Base-by-base conservation (phyloP, 2,888 invertebrate genomes). In the Folsomia manolachei region DNA sequence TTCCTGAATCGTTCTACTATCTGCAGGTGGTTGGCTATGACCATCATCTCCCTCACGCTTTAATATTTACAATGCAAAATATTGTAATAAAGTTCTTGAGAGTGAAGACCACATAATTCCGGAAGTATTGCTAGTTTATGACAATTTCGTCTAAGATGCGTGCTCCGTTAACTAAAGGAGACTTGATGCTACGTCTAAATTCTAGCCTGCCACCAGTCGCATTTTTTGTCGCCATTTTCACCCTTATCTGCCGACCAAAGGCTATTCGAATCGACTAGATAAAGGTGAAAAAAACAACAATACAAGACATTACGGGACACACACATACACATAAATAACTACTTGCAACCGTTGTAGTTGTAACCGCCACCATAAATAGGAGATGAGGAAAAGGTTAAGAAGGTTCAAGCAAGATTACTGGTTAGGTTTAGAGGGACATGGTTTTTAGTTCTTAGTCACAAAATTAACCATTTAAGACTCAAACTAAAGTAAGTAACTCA, bases 41-140 rank as follows among this genome's bases (percentile, higher is more conserved):
- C 64, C 75, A 62, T 71, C 69, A 27, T 79, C 79, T 68, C 74
- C 73, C 68, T 78, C 79, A 73, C 79, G 79, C 79, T 79, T 79
- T 75, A 72, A 61, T 70, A 63, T 65, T 27, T 24, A 70, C 27
- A 62, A 19, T 19, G 62, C 14, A 62, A 25, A 56, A 51, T 51
- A 51, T 11, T 11, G 25, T 63, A 63, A 61, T 14, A n/a, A 21
- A n/a, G n/a, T 52, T 18, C 11, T 52, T 52, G 11, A 14, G 18
- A 61, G 1, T 61, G 39, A 69, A 21, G 51, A 24, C 27, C 60
- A 69, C 14, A 9, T 62, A 18, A 23, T 25, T 61, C 11, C 23
- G 2, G 7, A 14, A 52, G 18, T n/a, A n/a, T n/a, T n/a, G n/a
- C n/a, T n/a, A n/a, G n/a, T n/a, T n/a, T 39, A 14, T 4, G 39